Percentiles rank a stretch among this genome's conserved stretches.
Conservation (phyloP, 2,113 vertebrate genomes). For the Corvus moneduloides region DNA sequence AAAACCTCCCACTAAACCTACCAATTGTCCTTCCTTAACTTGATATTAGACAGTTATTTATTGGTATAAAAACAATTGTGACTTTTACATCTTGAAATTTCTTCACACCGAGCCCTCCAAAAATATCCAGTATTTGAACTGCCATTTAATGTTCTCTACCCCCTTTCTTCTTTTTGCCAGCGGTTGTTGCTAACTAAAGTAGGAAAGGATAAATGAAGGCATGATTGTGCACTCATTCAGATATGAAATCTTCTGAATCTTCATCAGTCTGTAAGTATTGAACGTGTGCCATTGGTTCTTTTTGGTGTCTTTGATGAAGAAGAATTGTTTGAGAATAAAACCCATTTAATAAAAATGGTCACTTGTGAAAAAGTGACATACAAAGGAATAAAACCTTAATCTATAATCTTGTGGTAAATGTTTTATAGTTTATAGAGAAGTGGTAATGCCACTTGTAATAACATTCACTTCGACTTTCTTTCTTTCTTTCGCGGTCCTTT, state of each 20-base stretch:
- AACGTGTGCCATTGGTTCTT: background rate
- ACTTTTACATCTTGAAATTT: background rate
- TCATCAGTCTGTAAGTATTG: background rate
- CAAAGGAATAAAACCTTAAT: background rate
- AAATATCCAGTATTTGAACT: background rate
- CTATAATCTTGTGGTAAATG: background rate
- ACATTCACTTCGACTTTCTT: background rate
- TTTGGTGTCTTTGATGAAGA: background rate
- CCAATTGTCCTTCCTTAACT: background rate
- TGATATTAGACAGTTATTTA: background rate
- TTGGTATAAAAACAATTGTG: background rate
- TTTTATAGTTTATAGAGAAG: background rate
- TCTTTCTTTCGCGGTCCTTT: background rate
- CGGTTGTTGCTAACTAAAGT: background rate
- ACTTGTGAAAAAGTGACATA: background rate
- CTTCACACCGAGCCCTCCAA: background rate
- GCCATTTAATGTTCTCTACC: background rate
- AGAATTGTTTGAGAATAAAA: background rate
- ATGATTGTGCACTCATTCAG: background rate
- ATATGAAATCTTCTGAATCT: background rate
- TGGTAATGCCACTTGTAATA: background rate
- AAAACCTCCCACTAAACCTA: background rate
- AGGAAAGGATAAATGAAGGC: background rate
- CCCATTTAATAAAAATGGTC: background rate
- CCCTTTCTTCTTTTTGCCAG: background rate